Percentiles rank a stretch among this genome's conserved stretches.
Evolutionary conservation across 1,140 invertebrate species (phyloP).

Genomic region (Plectrocnemia conspersa): DNA sequence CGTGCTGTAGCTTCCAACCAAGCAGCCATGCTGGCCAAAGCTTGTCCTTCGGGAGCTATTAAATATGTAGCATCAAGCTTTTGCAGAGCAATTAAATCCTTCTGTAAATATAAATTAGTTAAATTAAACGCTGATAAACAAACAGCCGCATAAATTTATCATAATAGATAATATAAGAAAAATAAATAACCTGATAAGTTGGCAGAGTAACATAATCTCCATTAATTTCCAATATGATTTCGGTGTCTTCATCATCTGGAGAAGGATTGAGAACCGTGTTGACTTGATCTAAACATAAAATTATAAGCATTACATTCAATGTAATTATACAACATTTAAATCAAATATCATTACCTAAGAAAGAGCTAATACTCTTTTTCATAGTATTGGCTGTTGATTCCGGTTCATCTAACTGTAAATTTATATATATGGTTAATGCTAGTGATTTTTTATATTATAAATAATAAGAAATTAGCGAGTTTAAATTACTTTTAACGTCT

Average conservation of each 20-base stretch:
- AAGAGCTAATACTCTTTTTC: conserved; percentile 64
- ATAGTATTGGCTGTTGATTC: conserved; percentile 63
- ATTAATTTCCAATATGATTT: conserved; percentile 58
- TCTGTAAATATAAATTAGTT: conserved; percentile 37
- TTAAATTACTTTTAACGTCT: conserved; percentile 60
- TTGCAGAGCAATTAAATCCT: conserved; percentile 47
- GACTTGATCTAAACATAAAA: conserved; percentile 51
- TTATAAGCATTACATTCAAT: no score
- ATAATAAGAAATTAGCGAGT: background rate
- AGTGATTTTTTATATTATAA: background rate
- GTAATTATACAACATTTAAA: no score
- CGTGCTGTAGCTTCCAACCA: conserved; percentile 25
- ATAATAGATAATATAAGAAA: conserved; percentile 20
- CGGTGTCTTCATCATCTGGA: conserved; percentile 65
- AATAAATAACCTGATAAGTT: conserved; percentile 53
- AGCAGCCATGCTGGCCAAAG: conserved; percentile 39
- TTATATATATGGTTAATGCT: conserved; percentile 10
- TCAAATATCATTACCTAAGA: conserved; percentile 48
- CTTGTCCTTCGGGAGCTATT: conserved; percentile 43
- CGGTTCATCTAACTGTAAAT: conserved; percentile 61
- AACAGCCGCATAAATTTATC: conserved; percentile 10
- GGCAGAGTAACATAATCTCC: conserved; percentile 56
- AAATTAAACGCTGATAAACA: background rate
- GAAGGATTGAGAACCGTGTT: conserved; percentile 63
- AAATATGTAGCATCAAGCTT: conserved; percentile 50